phyloP scores from a whole-genome alignment of 2,113 vertebrate genomes.

The Rutilus rutilus region DNA sequence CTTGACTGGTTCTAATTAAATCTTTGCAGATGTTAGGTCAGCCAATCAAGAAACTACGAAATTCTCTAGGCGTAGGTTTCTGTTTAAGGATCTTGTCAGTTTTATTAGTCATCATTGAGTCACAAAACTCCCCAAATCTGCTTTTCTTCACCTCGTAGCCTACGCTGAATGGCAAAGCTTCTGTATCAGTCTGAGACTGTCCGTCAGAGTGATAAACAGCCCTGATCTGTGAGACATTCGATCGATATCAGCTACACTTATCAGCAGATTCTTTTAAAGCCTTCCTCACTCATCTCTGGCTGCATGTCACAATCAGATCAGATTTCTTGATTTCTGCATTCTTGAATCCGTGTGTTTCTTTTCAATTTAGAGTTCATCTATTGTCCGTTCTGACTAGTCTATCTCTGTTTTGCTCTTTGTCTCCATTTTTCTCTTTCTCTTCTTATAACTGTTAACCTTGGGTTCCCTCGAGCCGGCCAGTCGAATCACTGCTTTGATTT shows the following conservation, averaged over 20 bases:
- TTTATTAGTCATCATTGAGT: slow-evolving; percentile 16
- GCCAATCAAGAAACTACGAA: background rate
- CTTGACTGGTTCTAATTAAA: background rate
- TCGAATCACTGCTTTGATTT: background rate
- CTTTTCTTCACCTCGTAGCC: background rate
- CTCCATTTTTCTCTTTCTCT: background rate
- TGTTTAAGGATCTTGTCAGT: background rate
- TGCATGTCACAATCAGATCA: background rate
- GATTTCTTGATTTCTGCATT: too few relatives aligned
- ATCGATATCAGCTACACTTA: slow-evolving; percentile 70
- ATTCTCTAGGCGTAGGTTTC: background rate
- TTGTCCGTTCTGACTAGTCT: background rate
- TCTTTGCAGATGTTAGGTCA: background rate
- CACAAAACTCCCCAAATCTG: background rate
- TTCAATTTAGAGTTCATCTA: background rate
- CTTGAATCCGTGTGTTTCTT: background rate
- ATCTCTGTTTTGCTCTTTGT: background rate
- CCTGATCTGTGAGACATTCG: slow-evolving; percentile 53
- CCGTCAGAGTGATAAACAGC: slow-evolving; percentile 63
- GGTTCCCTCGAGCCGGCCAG: background rate
- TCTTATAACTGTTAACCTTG: background rate
- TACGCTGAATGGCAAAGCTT: background rate
- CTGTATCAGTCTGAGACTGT: slow-evolving; percentile 42
- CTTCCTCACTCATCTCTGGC: slow-evolving; percentile 50
- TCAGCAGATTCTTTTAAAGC: slow-evolving; percentile 65